Evolutionary conservation across 2,797 vertebrate genomes (phyloP), one percentile per base, ranked within the genome.

Genomic region (Borostomias antarcticus): DNA sequence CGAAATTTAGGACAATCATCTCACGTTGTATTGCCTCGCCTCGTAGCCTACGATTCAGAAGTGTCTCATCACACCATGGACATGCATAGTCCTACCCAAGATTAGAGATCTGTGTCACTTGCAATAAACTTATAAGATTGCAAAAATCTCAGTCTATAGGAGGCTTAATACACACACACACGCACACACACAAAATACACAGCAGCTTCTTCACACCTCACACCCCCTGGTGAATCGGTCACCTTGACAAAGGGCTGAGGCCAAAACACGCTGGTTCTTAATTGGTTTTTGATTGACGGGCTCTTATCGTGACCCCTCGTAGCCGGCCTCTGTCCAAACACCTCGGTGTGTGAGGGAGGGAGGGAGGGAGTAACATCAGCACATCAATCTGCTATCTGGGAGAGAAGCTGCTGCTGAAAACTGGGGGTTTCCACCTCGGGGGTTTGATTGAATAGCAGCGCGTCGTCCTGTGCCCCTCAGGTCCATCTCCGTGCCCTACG

Each of bases 401-500:
- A 4, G 5, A 45, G 40, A 17, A 4, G 40, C 4, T 15, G 40
- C 40, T 45, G 15, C 17, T n/a, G 40, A 17, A 17, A 45, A 17
- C 15, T 17, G 40, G 15, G 37, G 37, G 40, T 43, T 5, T 45
- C 40, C 40, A n/a, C n/a, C n/a, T n/a, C 11, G 37, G 15, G 1
- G 11, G 5, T 13, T n/a, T 73, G 15, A 69, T 32, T 60, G 19
- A 62, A 50, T 64, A 54, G 48, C 2, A 1, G 17, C 57, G 66
- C 10, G 57, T 23, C 28, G 19, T 58, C 15, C n/a, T 61, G 33
- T 62, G 47, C 51, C 78, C 67, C 87, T 66, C 64, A 99, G 98
- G 91, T 97, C 96, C 23, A 92, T 99, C 71, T 96, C 96, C 13
- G 94, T 99, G 54, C 96, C 98, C 0, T 99, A 99, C 37, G 96